Evolutionary conservation across 1,140 invertebrate genomes (phyloP), one percentile per base, ranked within the genome.

Genomic region (Acromyrmex echinatior): DNA sequence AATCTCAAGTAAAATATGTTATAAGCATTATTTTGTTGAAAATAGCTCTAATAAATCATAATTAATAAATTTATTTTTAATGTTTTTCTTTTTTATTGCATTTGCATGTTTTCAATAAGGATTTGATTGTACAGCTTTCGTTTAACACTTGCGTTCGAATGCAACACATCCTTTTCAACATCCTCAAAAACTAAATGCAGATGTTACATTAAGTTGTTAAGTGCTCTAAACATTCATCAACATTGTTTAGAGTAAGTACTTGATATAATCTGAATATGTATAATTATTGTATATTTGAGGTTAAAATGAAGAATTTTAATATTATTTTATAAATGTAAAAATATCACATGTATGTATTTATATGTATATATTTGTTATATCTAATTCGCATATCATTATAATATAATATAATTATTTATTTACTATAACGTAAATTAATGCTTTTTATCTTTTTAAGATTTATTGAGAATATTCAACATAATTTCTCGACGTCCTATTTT

Each of bases 241-340:
- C 80, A 62, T 49, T 82, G 80, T 82, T 73, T 82, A 49, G 16
- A 82, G 80, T 82, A 14, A 73, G 68, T 82, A 31, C 5, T 58
- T 58, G 14, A 39, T 12, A 71, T 2, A 28, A 10, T 35, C 1
- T 18, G 4, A 12, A 58, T 71, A 14, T 7, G n/a, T 12, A 12
- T 68, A 68, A 56, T 68, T 7, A 4, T 51, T 66, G 0, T 3
- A 0, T 56, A 45, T 18, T 80, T 21, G 16, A 79, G 18, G 3
- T 2, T 66, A 80, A 66, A 80, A 56, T 51, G 10, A 49, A 79
- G 3, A 51, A 21, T 66, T 51, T 79, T 21, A 51, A 31, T 79
- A 21, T 14, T 25, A 51, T 51, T 73, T 70, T 12, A 56, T 28
- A 39, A 66, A 1, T 6, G 31, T 58, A 74, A 74, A 7, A 39